These are phyloP conservation scores for Xenops minutus DNA, from an alignment of 2,797 vertebrate genomes.

Conservation along the genomic window DNA sequence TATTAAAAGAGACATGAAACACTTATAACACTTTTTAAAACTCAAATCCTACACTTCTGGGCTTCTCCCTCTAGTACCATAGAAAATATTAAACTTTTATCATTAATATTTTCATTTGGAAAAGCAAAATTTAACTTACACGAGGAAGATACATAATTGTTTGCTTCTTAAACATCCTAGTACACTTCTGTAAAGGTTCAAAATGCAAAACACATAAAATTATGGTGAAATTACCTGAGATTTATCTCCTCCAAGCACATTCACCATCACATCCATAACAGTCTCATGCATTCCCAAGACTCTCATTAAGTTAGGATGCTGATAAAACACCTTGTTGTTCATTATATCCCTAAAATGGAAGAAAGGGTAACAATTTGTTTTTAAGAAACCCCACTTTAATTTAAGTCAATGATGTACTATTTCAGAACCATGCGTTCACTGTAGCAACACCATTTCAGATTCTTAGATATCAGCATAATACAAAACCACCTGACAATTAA, in stretches of 20 bases:
- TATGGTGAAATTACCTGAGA: slow-evolving; percentile 85
- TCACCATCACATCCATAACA: slow-evolving; percentile 99
- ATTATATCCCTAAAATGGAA: slow-evolving; percentile 88
- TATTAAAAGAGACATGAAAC: not conserved
- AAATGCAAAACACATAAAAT: not conserved
- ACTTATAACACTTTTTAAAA: not conserved
- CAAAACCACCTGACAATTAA: not conserved
- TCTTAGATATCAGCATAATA: not conserved
- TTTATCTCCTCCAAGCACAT: slow-evolving; percentile 92
- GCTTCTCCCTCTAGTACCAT: not conserved
- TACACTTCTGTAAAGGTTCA: not conserved
- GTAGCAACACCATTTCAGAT: not conserved
- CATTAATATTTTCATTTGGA: not conserved
- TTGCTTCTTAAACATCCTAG: not conserved
- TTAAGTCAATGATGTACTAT: not conserved
- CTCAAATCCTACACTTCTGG: not conserved
- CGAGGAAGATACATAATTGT: not conserved
- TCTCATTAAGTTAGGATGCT: slow-evolving; percentile 98
- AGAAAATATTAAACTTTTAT: not conserved
- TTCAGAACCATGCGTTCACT: not conserved
- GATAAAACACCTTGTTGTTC: slow-evolving; percentile 99
- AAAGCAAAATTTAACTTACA: not conserved
- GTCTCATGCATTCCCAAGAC: slow-evolving; percentile 99
- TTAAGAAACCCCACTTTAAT: not conserved
- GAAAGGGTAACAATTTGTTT: not conserved